A percentile compares a stretch with the other conserved stretches of the same genome.
Conservation (phyloP, 2,113 vertebrate genomes). For the Puntigrus tetrazona region DNA sequence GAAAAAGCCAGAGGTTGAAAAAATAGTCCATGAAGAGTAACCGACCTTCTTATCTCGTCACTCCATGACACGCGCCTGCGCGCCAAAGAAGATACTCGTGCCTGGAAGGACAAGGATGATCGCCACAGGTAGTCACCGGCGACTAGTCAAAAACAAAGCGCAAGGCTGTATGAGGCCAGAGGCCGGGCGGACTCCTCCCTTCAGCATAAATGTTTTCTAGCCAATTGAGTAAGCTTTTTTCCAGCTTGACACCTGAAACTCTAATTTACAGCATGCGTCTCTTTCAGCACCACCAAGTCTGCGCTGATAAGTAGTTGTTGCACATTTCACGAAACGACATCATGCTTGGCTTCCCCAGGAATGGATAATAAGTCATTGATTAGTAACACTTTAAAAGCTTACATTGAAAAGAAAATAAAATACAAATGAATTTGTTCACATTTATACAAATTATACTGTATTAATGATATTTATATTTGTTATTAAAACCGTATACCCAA, state of each 20-base stretch:
- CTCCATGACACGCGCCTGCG: background rate
- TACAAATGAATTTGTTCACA: background rate
- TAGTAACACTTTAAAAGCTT: background rate
- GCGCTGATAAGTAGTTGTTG: background rate
- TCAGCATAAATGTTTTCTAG: constrained; percentile 72
- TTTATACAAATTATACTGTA: background rate
- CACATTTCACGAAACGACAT: background rate
- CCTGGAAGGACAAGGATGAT: background rate
- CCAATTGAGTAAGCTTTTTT: constrained; percentile 74
- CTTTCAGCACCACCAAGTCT: too few species aligned
- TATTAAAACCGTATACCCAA: background rate
- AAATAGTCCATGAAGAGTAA: background rate
- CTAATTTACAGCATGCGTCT: background rate
- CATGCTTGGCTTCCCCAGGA: too few species aligned
- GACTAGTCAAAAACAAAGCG: background rate
- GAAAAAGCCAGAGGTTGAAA: background rate
- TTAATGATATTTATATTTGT: background rate
- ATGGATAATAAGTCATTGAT: too few species aligned
- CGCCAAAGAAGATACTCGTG: background rate
- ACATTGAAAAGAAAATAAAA: background rate
- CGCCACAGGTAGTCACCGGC: background rate
- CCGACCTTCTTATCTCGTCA: background rate
- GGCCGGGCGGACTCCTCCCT: constrained; percentile 72
- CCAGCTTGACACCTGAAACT: constrained; percentile 65
- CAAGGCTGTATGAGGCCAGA: constrained; percentile 47